Conservation (phyloP, 2,888 invertebrate genomes). For the Diplolepis rosae region DNA sequence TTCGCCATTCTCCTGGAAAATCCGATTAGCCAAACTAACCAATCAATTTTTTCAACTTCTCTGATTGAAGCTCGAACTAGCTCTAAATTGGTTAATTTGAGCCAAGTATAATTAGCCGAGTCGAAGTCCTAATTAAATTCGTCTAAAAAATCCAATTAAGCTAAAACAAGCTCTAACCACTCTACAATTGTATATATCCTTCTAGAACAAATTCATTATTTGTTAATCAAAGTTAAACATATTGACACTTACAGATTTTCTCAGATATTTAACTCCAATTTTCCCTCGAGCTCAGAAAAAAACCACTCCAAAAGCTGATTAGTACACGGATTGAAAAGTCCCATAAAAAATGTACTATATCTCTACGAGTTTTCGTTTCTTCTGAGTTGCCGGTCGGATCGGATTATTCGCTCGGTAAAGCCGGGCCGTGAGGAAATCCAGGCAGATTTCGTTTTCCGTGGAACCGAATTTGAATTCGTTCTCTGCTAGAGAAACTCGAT, state of each 20-base stretch:
- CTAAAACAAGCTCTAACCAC: too few species aligned
- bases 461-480: conserved; percentile 26
- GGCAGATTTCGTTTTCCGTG: conserved; percentile 10
- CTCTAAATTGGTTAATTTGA: neutral
- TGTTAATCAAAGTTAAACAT: too few species aligned
- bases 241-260: too few species aligned
- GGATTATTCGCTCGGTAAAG: conserved; percentile 26
- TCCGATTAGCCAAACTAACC: conserved; percentile 30
- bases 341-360: neutral
- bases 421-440: conserved; percentile 8
- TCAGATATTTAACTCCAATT: too few species aligned
- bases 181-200: too few species aligned
- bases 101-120: neutral
- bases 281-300: too few species aligned
- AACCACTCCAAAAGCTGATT: too few species aligned
- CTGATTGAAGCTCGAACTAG: conserved; percentile 9
- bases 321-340: neutral
- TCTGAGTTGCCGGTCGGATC: neutral
- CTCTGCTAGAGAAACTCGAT: conserved; percentile 27
- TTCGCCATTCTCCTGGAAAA: conserved; percentile 20
- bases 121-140: conserved; percentile 7
- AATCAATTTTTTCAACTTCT: conserved; percentile 27
- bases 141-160: neutral
- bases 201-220: too few species aligned
- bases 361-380: neutral